These are phyloP conservation scores for Nixonia krombeini DNA, from an alignment of 1,140 invertebrate species.

Conservation along the genomic window DNA sequence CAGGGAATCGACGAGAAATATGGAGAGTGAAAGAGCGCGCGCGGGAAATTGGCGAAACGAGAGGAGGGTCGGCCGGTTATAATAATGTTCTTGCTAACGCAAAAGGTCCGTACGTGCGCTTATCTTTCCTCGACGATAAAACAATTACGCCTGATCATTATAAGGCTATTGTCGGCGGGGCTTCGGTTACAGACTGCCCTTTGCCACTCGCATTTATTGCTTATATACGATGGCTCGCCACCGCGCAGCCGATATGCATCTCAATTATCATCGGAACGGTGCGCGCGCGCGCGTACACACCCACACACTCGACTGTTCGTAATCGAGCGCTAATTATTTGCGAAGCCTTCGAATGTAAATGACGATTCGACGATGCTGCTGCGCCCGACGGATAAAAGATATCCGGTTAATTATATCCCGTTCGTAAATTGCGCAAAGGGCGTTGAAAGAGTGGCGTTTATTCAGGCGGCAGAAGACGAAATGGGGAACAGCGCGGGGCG, in stretches of 20 bases:
- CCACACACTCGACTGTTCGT: slow-evolving; percentile 28
- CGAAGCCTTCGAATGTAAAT: too few species aligned
- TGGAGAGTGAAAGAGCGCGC: not conserved
- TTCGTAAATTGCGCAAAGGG: not conserved
- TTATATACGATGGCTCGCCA: slow-evolving; percentile 28
- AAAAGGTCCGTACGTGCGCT: slow-evolving; percentile 15
- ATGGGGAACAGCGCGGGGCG: not conserved
- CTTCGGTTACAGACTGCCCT: slow-evolving; percentile 29
- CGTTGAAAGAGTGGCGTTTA: too few species aligned
- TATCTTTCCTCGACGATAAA: slow-evolving; percentile 42
- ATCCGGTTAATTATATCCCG: too few species aligned
- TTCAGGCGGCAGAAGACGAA: not conserved
- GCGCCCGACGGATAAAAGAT: too few species aligned
- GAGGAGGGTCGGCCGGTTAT: not conserved
- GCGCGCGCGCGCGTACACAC: too few species aligned
- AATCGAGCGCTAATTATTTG: slow-evolving; percentile 30
- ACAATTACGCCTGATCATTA: slow-evolving; percentile 45
- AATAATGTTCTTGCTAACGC: slow-evolving; percentile 11
- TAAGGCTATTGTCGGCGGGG: slow-evolving; percentile 31
- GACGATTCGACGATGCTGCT: too few species aligned
- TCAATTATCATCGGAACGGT: slow-evolving; percentile 39
- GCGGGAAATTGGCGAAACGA: slow-evolving; percentile 2
- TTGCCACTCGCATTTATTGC: slow-evolving; percentile 42
- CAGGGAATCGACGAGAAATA: slow-evolving; percentile 5
- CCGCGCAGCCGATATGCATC: slow-evolving; percentile 37